These are phyloP conservation scores for Actinia equina DNA, from an alignment of 64 coral and sea anemone genomes.

Conservation along the genomic window DNA sequence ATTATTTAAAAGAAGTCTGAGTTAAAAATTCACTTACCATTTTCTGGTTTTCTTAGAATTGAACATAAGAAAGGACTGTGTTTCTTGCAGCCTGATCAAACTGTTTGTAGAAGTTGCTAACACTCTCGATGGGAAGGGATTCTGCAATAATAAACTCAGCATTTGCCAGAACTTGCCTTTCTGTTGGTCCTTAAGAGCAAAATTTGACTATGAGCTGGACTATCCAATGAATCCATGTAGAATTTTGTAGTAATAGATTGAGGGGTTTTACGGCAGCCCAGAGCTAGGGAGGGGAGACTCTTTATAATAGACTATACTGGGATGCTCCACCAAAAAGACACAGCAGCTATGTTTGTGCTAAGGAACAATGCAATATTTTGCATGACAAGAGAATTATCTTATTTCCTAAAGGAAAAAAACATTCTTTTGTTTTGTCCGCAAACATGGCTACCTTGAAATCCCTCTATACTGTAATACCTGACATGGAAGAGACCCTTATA, in stretches of 20 bases:
- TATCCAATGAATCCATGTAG: background rate
- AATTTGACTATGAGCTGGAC: background rate
- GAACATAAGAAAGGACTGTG: background rate
- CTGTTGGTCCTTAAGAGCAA: slow-evolving; percentile 2
- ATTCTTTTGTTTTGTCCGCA: too few species aligned
- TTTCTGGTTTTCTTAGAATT: slow-evolving; percentile 21
- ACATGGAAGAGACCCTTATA: background rate
- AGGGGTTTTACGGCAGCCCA: background rate
- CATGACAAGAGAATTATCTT: background rate
- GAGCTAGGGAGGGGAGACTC: too few species aligned
- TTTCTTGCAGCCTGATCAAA: slow-evolving; percentile 4
- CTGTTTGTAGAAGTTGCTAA: slow-evolving; percentile 1
- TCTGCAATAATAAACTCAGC: background rate
- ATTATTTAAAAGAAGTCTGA: background rate
- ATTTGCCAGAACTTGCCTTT: background rate
- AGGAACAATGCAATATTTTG: too few species aligned
- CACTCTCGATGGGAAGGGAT: background rate
- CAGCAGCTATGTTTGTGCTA: too few species aligned
- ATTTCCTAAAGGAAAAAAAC: too few species aligned
- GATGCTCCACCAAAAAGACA: too few species aligned
- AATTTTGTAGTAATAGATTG: background rate
- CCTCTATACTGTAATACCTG: background rate
- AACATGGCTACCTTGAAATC: background rate
- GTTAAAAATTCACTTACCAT: background rate
- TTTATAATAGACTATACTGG: too few species aligned